A percentile compares a stretch with the other conserved stretches of the same genome.
Evolutionary conservation across 2,888 invertebrate genomes (phyloP).

Genomic region (Brachypalpus laphriformis): DNA sequence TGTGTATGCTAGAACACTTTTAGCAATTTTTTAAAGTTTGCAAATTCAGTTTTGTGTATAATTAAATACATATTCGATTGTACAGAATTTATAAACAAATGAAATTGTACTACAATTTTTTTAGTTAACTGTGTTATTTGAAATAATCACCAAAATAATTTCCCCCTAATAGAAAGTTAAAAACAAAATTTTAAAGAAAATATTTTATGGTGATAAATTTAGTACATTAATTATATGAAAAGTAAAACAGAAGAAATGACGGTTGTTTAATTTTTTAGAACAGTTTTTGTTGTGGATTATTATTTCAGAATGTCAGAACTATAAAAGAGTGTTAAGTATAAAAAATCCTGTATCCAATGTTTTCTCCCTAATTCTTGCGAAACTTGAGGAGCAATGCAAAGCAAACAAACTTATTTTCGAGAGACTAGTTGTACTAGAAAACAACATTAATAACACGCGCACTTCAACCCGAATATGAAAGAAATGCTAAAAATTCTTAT

Average conservation of each 20-base stretch:
- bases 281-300: neutral
- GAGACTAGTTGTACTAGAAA: no score
- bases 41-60: constrained; percentile 18
- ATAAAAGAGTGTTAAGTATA: no score
- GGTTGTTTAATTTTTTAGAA: constrained; percentile 22
- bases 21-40: constrained; percentile 4
- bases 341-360: no score
- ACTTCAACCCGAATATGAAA: no score
- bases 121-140: constrained; percentile 19
- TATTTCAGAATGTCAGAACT: neutral
- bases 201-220: constrained; percentile 57
- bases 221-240: constrained; percentile 40
- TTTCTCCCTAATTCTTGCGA: no score
- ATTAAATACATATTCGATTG: constrained; percentile 1
- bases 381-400: no score
- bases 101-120: neutral
- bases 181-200: constrained; percentile 20
- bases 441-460: no score
- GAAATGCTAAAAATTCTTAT: no score
- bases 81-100: constrained; percentile 17
- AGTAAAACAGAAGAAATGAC: constrained; percentile 9
- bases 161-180: constrained; percentile 16
- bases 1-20: neutral
- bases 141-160: constrained; percentile 9
- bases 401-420: no score